These are phyloP conservation scores for Melieria picta DNA, from an alignment of 2,888 invertebrate genomes.

Conservation along the genomic window DNA sequence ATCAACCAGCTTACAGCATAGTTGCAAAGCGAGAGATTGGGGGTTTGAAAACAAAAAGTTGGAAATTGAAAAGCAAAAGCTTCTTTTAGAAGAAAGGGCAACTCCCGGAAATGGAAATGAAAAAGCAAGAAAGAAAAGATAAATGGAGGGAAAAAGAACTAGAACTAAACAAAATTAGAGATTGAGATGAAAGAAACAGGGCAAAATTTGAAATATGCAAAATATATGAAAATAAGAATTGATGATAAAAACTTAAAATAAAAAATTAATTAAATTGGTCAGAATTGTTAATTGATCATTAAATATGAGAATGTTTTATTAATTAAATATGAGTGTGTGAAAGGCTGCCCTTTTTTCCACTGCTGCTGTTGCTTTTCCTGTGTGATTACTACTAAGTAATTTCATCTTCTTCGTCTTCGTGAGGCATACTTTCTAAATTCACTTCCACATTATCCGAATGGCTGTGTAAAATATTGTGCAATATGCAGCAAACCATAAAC, in stretches of 20 bases:
- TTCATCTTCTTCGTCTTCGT: background rate
- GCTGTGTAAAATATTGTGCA: background rate
- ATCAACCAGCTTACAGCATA: no score
- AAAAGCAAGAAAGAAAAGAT: background rate
- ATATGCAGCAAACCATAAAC: constrained; percentile 7
- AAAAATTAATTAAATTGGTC: no score
- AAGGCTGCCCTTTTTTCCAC: background rate
- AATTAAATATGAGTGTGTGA: background rate
- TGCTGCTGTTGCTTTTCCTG: no score
- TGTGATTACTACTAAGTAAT: background rate
- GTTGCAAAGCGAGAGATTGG: no score
- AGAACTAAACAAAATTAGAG: background rate
- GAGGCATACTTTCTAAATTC: no score
- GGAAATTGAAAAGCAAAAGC: no score
- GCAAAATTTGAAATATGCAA: no score
- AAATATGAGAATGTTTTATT: background rate
- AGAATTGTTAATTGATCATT: background rate
- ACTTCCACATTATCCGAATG: background rate
- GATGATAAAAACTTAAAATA: no score
- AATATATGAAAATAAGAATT: no score
- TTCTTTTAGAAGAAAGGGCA: no score
- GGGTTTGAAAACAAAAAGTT: no score
- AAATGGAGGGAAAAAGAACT: background rate
- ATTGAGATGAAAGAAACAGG: constrained; percentile 3
- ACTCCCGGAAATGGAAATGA: background rate